Evolutionary conservation across 2,797 vertebrate species (phyloP).

Genomic region (Aphelocoma californica): DNA sequence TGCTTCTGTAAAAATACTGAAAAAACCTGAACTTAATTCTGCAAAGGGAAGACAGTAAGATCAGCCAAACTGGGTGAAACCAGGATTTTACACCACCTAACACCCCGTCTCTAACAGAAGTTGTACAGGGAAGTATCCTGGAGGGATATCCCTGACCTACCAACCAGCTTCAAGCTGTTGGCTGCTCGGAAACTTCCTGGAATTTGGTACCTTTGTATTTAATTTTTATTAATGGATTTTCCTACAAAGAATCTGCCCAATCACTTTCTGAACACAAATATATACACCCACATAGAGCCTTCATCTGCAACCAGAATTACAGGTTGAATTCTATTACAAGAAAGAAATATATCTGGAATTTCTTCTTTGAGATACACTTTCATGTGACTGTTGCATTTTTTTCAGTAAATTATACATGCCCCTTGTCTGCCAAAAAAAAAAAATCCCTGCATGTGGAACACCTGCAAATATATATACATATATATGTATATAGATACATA

Average conservation of each 20-base stretch:
- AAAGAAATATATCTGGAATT: slow-evolving; percentile 86
- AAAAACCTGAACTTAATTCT: background rate
- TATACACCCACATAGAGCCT: slow-evolving; percentile 79
- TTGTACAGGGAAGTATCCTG: fast-evolving
- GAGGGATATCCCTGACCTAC: background rate
- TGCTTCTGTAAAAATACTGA: background rate
- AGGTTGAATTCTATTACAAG: slow-evolving; percentile 83
- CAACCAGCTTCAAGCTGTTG: background rate
- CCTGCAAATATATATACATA: background rate
- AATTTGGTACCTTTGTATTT: background rate
- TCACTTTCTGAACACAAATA: slow-evolving; percentile 1
- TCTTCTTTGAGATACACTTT: slow-evolving; percentile 83
- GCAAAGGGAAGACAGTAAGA: background rate
- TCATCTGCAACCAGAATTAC: slow-evolving; percentile 88
- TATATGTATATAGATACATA: fast-evolving
- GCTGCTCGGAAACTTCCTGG: background rate
- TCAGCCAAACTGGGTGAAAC: background rate
- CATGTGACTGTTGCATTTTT: slow-evolving; percentile 76
- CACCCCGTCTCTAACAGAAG: background rate
- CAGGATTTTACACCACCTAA: background rate
- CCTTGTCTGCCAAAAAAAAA: slow-evolving; percentile 70
- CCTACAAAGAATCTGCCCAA: background rate
- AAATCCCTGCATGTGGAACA: background rate
- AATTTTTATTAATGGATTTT: background rate
- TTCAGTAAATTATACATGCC: slow-evolving; percentile 70